Percentiles rank a stretch among this genome's conserved stretches.
These are phyloP conservation scores for Rapana venosa DNA, from an alignment of 2,888 invertebrate species.

Conservation along the genomic window DNA sequence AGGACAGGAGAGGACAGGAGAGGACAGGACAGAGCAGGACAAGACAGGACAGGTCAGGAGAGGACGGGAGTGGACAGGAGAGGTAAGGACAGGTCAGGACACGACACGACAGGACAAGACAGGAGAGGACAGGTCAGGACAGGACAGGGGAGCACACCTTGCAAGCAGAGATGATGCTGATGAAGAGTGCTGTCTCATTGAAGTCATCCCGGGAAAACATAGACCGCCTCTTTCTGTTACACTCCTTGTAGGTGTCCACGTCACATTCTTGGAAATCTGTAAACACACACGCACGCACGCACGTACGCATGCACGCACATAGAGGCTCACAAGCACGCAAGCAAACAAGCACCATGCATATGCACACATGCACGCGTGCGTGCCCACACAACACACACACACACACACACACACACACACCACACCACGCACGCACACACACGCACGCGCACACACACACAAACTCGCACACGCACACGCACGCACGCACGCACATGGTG, in stretches of 20 bases:
- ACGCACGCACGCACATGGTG: neutral
- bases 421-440: slow-evolving; percentile 14
- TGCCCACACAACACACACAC: neutral
- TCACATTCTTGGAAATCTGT: slow-evolving; percentile 19
- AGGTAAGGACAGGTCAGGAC: no score
- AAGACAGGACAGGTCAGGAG: neutral
- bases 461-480: neutral
- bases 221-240: neutral
- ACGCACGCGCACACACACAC: neutral
- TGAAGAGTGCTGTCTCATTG: neutral
- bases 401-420: neutral
- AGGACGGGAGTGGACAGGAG: neutral
- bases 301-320: neutral
- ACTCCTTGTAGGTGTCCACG: neutral
- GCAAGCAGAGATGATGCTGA: neutral
- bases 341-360: slow-evolving; percentile 11
- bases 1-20: neutral
- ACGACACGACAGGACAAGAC: no score
- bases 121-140: neutral
- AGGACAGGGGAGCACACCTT: neutral
- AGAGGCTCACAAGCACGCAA: slow-evolving; percentile 10
- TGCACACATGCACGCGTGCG: neutral
- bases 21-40: neutral
- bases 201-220: neutral
- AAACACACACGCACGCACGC: slow-evolving; percentile 20